Evolutionary conservation across 2,888 invertebrate genomes (phyloP).

Genomic region (Zele albiditarsus): DNA sequence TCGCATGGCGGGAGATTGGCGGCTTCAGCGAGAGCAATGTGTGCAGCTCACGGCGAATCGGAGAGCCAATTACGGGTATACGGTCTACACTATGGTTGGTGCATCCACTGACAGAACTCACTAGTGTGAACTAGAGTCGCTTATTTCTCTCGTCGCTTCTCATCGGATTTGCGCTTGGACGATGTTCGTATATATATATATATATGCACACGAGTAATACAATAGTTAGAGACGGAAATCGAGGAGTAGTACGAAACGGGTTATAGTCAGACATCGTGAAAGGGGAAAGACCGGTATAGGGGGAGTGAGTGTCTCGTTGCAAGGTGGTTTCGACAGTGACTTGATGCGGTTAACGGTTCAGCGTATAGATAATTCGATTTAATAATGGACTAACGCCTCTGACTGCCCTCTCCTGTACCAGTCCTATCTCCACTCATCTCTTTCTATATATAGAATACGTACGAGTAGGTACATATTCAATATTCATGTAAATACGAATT

Average conservation of each 20-base stretch:
- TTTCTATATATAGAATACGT: slow-evolving; percentile 37
- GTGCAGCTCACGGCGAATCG: slow-evolving; percentile 53
- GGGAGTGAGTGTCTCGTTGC: slow-evolving; percentile 31
- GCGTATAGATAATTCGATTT: slow-evolving; percentile 64
- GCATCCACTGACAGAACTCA: slow-evolving; percentile 37
- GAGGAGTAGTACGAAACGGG: slow-evolving; percentile 20
- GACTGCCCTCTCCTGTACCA: background rate
- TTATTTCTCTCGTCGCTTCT: slow-evolving; percentile 51
- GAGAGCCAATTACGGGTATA: slow-evolving; percentile 57
- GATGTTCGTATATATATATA: background rate
- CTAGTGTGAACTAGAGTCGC: slow-evolving; percentile 55
- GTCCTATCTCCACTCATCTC: background rate
- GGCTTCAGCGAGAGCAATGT: slow-evolving; percentile 27
- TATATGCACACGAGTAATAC: slow-evolving; percentile 4
- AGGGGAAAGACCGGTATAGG: background rate
- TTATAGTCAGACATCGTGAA: slow-evolving; percentile 36
- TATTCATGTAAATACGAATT: slow-evolving; percentile 68
- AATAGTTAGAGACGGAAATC: slow-evolving; percentile 7
- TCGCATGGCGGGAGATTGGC: slow-evolving; percentile 15
- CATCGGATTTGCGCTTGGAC: slow-evolving; percentile 45
- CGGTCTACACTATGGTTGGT: background rate
- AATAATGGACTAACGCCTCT: slow-evolving; percentile 62
- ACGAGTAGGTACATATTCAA: slow-evolving; percentile 51
- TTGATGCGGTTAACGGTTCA: slow-evolving; percentile 67
- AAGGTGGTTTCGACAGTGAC: slow-evolving; percentile 65